Evolutionary conservation across 2,797 vertebrate genomes (phyloP), one percentile per base, ranked within the genome.

Genomic region (Tauraco hartlaubi): DNA sequence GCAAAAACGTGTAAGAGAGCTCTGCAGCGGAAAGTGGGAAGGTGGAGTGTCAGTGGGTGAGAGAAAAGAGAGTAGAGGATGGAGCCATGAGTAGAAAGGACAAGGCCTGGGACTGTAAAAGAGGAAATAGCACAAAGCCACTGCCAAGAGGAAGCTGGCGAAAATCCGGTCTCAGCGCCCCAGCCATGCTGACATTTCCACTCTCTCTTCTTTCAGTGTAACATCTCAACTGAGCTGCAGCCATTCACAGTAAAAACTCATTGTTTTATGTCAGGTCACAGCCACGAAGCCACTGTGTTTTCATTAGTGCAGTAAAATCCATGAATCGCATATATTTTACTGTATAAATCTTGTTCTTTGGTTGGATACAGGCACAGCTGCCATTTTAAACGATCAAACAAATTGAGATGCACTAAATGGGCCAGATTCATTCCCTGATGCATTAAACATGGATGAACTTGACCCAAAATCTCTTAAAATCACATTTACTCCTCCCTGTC

Each of bases 391-490:
- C 20, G 74, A 59, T 49, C 55, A 55, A 20, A 66, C 51, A 80
- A 69, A 59, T 8, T 46, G 49, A 79, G 75, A 72, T 68, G 51
- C 48, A 29, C 28, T n/a, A 87, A 94, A 76, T 28, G 48, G 55
- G 55, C 28, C 48, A 73, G 79, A n/a, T 92, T 92, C 15, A 56
- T 84, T 84, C 87, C 82, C 82, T 77, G 41, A 2, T 84, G 44
- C 52, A 76, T 92, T 92, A 81, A 86, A 78, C 17, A 29, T 29
- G 59, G 69, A 79, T 90, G 59, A 90, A 82, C 26, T 81, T 88
- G 88, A 86, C 88, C 62, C 67, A 86, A 78, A 94, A 88, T 76
- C 44, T 85, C 88, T 86, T 49, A 18, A 79, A 92, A 85, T 63
- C 41, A 35, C 85, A 52, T 79, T 73, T 84, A 44, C 43, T 90